These are phyloP conservation scores for Eumerus sabulonum DNA, from an alignment of 2,888 invertebrate species.

Conservation along the genomic window DNA sequence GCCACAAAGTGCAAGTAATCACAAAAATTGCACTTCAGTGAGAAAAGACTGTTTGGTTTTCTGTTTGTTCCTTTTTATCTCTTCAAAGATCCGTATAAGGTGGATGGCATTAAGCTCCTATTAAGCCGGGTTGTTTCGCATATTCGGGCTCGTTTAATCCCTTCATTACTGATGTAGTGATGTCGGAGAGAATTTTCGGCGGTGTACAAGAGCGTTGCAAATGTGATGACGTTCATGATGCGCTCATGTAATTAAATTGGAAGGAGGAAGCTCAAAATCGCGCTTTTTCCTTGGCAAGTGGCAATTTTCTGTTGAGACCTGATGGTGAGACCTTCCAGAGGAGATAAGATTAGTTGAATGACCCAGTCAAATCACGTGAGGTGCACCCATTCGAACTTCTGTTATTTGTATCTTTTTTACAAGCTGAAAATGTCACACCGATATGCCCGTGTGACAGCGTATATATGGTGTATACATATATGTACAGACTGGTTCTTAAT, in stretches of 20 bases:
- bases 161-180: constrained; percentile 43
- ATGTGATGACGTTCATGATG: constrained; percentile 51
- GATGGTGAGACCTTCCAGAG: constrained; percentile 53
- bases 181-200: constrained; percentile 3
- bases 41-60: constrained; percentile 10
- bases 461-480: too few relatives aligned
- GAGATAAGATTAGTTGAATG: constrained; percentile 51
- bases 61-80: constrained; percentile 27
- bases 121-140: constrained; percentile 52
- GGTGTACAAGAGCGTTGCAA: constrained; percentile 3
- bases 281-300: constrained; percentile 30
- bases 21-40: constrained; percentile 49
- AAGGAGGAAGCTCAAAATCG: constrained; percentile 58
- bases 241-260: constrained; percentile 56
- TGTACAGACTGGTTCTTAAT: constrained; percentile 33
- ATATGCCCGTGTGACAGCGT: not conserved
- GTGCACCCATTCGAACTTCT: not conserved
- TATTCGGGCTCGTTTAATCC: constrained; percentile 54
- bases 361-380: constrained; percentile 27
- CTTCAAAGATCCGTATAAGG: constrained; percentile 27
- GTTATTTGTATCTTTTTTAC: too few relatives aligned
- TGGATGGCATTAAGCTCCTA: constrained; percentile 58
- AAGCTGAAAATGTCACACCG: not conserved
- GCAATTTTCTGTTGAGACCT: constrained; percentile 50
- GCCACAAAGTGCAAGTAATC: constrained; percentile 36